Evolutionary conservation across 1,140 invertebrate genomes (phyloP).

Genomic region (Lysiphlebus fabarum): DNA sequence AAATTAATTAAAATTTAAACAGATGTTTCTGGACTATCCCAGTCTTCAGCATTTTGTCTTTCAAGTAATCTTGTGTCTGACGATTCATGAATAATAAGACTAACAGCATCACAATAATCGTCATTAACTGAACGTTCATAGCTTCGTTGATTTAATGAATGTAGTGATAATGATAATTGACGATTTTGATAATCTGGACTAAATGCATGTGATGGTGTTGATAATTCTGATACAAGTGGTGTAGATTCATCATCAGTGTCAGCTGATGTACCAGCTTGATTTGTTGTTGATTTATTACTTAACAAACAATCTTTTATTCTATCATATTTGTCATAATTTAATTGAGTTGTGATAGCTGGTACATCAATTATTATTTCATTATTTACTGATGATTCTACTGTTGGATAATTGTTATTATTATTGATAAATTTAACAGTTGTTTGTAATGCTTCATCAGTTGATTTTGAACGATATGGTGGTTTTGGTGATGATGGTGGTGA

Average conservation of each 20-base stretch:
- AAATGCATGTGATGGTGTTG: conserved; percentile 43
- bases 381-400: conserved; percentile 18
- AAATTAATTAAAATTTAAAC: conserved; percentile 30
- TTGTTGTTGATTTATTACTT: neutral
- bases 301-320: conserved; percentile 51
- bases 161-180: neutral
- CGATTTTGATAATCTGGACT: conserved; percentile 10
- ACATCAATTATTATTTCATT: conserved; percentile 34
- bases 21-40: conserved; percentile 51
- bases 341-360: conserved; percentile 20
- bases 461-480: conserved; percentile 39
- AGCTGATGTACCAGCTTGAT: conserved; percentile 32
- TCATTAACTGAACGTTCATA: conserved; percentile 26
- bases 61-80: conserved; percentile 25
- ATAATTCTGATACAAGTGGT: conserved; percentile 58
- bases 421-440: too few species aligned
- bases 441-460: conserved; percentile 34
- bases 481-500: conserved; percentile 43
- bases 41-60: conserved; percentile 38
- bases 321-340: conserved; percentile 45
- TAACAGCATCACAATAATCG: conserved; percentile 29
- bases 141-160: neutral
- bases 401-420: neutral
- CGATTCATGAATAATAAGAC: conserved; percentile 35
- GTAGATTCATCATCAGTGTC: conserved; percentile 64